Conservation (phyloP, 2,113 vertebrate species). For the Prolemur simus region DNA sequence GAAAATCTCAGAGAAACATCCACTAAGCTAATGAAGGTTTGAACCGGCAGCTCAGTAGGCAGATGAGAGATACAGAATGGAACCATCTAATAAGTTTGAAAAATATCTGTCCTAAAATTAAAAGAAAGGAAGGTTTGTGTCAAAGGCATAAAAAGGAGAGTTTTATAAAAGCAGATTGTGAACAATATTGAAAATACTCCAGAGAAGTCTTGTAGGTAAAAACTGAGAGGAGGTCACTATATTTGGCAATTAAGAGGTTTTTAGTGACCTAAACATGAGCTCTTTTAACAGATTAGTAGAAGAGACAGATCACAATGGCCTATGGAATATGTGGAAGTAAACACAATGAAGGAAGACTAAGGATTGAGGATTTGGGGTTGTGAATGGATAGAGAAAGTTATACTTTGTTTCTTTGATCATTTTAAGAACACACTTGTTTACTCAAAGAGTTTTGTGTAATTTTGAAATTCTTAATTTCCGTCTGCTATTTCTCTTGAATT, state of each 20-base stretch:
- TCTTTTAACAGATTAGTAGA: neutral
- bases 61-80: neutral
- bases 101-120: neutral
- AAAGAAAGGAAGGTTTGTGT: neutral
- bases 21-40: neutral
- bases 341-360: neutral
- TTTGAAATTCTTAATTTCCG: neutral
- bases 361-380: neutral
- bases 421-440: neutral
- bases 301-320: accelerated
- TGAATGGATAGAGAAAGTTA: neutral
- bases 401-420: neutral
- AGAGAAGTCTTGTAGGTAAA: neutral
- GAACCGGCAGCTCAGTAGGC: neutral
- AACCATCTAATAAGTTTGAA: neutral
- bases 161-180: neutral
- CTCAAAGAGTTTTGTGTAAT: neutral
- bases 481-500: neutral
- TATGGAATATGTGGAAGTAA: neutral
- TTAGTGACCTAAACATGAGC: neutral
- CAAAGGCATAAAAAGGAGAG: neutral
- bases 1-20: neutral
- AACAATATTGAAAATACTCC: neutral
- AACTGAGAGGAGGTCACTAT: neutral
- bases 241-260: neutral